Evolutionary conservation across 2,113 vertebrate genomes (phyloP).

Genomic region (Prolemur simus): DNA sequence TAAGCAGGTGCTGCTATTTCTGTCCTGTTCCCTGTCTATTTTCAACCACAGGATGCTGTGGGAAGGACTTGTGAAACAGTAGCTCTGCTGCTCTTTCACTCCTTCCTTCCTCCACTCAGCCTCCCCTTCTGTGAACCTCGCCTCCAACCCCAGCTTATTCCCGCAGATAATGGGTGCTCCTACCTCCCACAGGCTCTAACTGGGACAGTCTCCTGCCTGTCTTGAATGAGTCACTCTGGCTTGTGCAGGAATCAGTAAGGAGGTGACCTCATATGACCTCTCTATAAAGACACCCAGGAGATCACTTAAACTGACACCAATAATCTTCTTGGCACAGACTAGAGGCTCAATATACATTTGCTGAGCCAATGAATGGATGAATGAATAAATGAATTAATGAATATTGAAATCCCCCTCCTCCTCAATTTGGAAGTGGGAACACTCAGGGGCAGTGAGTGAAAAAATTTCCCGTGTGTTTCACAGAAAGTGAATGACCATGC

Average conservation of each 20-base stretch:
- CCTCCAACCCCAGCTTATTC: neutral
- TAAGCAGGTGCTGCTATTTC: slow-evolving; percentile 71
- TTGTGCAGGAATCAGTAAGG: neutral
- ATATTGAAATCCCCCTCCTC: neutral
- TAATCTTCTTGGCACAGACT: neutral
- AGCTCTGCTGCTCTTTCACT: neutral
- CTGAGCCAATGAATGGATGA: neutral
- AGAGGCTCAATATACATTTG: neutral
- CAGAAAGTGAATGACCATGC: neutral
- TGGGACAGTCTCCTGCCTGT: neutral
- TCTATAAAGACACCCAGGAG: neutral
- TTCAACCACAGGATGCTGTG: slow-evolving; percentile 44
- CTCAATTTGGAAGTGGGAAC: neutral
- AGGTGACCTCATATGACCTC: neutral
- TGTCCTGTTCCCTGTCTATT: slow-evolving; percentile 37
- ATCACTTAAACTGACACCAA: neutral
- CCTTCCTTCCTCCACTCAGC: neutral
- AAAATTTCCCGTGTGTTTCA: neutral
- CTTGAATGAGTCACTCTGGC: neutral
- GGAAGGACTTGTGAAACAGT: slow-evolving; percentile 6
- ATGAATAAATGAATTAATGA: neutral
- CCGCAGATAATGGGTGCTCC: neutral
- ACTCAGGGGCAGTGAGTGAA: neutral
- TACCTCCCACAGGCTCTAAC: neutral
- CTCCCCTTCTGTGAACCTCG: neutral